Evolutionary conservation across 2,888 invertebrate species (phyloP).

Genomic region (Magallana nippona): DNA sequence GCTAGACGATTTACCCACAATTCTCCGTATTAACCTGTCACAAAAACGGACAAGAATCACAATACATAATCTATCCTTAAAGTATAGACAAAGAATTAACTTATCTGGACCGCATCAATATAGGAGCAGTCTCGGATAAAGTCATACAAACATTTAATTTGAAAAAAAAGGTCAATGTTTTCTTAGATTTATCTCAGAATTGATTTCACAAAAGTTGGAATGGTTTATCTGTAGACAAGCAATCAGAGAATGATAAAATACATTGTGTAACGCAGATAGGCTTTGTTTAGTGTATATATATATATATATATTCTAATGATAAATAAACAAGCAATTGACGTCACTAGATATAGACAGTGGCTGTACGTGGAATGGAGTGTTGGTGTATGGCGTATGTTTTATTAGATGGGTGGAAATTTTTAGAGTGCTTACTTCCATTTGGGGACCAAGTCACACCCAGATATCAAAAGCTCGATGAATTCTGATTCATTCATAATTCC

Average conservation of each 20-base stretch:
- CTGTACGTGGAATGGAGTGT: not conserved
- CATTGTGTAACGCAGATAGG: not conserved
- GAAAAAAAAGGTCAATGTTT: not conserved
- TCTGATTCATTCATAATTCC: not conserved
- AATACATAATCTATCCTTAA: not conserved
- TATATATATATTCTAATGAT: conserved; percentile 16
- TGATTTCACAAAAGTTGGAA: not conserved
- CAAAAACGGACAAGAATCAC: no score
- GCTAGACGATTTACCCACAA: no score
- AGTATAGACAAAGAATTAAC: conserved; percentile 1
- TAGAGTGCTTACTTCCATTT: not conserved
- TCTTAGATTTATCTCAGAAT: not conserved
- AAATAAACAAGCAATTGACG: conserved; percentile 12
- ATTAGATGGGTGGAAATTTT: not conserved
- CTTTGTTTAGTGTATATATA: conserved; percentile 1
- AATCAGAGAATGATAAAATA: not conserved
- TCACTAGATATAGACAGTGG: not conserved
- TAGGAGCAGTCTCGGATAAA: not conserved
- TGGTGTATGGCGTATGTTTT: not conserved
- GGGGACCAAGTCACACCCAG: not conserved
- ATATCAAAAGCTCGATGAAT: not conserved
- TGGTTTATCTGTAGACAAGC: not conserved
- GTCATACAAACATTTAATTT: conserved; percentile 13
- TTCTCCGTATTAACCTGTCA: no score
- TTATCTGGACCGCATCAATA: not conserved